Base-by-base conservation (phyloP, 2,113 vertebrate species). In the Sprattus sprattus region DNA sequence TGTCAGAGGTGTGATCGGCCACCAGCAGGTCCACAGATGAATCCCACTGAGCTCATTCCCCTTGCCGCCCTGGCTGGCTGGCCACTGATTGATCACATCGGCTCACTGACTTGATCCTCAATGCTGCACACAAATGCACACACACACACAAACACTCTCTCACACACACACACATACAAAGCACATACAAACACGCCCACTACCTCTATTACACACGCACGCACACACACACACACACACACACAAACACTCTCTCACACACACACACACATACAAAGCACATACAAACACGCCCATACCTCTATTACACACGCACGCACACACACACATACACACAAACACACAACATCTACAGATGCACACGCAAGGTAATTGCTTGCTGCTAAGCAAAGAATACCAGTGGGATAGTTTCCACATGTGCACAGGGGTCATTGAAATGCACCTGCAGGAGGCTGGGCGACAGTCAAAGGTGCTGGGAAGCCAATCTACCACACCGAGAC, bases 361-460 rank as follows among this genome's bases (percentile, higher is more conserved):
- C 28, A 15, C 9, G 15, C 71, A 78, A 78, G 71, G 71, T 78
- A 78, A 78, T 78, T 78, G 71, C 71, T 71, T 78, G 71, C 71
- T 78, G 71, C 71, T 39, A 32, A 78, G 71, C 71, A 78, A 2
- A 16, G 25, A 78, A 78, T 78, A 78, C 71, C 71, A 39, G 71
- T 78, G 71, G 71, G 71, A 78, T 32, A 78, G 71, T 78, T 78
- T 11, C 71, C 64, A 78, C 28, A 32, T 78, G 71, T 78, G 71
- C 71, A 32, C 13, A 39, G 71, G 39, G 71, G 71, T 78, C 71
- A 78, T 78, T 78, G 71, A 78, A 78, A 78, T 78, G 71, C 71
- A 78, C 71, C 71, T 78, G 71, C 71, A 78, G 71, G 71, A 78
- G 32, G 4, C 71, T 78, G 13, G 16, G 71, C 32, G 28, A 39